phyloP scores from a whole-genome alignment of 2,113 vertebrate species.

The Pedetes capensis region DNA sequence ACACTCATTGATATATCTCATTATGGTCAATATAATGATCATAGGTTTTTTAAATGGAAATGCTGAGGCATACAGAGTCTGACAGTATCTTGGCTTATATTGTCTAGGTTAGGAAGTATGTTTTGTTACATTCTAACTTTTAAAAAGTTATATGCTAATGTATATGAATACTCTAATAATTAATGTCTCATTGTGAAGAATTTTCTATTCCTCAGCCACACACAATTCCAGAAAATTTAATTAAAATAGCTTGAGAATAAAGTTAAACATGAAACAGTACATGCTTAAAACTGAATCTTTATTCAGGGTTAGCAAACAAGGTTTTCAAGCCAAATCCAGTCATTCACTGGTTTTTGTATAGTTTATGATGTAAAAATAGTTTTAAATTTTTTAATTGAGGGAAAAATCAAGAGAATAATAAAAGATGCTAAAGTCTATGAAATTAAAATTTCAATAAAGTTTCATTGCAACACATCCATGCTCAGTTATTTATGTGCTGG shows the following conservation, averaged over 20 bases:
- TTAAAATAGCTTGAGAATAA: background rate
- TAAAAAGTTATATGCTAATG: background rate
- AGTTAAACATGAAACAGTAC: slow-evolving; percentile 17
- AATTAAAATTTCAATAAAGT: background rate
- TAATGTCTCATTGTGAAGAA: background rate
- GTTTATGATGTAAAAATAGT: background rate
- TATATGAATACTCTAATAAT: background rate
- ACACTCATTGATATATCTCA: background rate
- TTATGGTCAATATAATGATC: background rate
- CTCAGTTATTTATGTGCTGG: background rate
- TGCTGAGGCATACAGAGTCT: background rate
- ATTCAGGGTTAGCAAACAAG: background rate
- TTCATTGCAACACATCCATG: background rate
- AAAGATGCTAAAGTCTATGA: background rate
- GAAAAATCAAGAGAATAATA: background rate
- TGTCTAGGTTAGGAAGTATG: background rate
- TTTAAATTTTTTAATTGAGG: background rate
- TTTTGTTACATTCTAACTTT: background rate
- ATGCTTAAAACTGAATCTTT: slow-evolving; percentile 1
- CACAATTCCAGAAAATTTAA: background rate
- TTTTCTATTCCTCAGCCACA: background rate
- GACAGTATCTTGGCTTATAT: background rate
- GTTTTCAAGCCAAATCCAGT: background rate
- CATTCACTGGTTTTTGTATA: background rate
- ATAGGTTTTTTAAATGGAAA: background rate